Conservation (phyloP, 2,113 vertebrate genomes). For the Tupaia tana region DNA sequence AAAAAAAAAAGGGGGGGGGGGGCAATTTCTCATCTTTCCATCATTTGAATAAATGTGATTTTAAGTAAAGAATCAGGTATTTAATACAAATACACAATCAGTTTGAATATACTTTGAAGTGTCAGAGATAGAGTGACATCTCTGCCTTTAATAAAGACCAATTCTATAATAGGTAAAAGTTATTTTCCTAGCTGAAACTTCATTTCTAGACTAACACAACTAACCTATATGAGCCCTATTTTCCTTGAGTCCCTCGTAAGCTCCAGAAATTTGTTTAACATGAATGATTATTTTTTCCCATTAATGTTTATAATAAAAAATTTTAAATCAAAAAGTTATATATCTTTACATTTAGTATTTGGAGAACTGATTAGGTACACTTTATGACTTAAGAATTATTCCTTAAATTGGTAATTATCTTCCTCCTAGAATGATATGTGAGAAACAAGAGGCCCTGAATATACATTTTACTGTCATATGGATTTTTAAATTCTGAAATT, state of each 20-base stretch:
- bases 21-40: background rate
- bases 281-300: background rate
- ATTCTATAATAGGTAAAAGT: background rate
- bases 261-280: background rate
- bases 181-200: constrained; percentile 8
- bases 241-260: background rate
- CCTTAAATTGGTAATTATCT: background rate
- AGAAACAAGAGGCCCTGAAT: background rate
- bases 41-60: background rate
- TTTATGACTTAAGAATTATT: background rate
- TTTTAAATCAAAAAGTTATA: background rate
- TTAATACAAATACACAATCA: background rate
- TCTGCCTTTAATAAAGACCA: background rate
- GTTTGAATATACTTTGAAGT: background rate
- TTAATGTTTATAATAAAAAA: background rate
- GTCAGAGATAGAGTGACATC: background rate
- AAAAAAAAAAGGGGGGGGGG: background rate
- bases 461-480: background rate
- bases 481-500: constrained; percentile 5
- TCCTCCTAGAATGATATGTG: background rate
- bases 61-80: background rate
- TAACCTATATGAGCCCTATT: background rate
- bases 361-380: background rate
- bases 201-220: background rate
- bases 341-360: background rate